Base-by-base conservation (phyloP, 2,113 vertebrate species). In the Urocolius indicus region DNA sequence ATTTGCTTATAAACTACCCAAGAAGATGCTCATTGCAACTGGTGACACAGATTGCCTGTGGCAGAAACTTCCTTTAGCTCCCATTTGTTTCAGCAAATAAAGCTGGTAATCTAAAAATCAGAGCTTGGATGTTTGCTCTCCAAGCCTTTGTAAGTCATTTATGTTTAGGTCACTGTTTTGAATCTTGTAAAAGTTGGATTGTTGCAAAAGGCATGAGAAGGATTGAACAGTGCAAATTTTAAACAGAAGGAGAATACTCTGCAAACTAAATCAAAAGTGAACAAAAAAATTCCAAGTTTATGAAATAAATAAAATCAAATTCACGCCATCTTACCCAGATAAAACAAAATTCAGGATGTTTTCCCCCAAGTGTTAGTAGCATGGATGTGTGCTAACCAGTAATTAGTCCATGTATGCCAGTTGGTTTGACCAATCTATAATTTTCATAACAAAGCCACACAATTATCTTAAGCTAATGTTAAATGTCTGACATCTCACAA, bases 21-120 rank as follows among this genome's bases (percentile, higher is more conserved):
- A 54, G 92, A 84, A 84, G 89, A 86, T 43, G 10, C 6, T 1
- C 21, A 26, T 52, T 81, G 30, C 45, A 69, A 11, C 34, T 10
- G 46, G 87, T 83, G 94, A 85, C 75, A n/a, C 26, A 78, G 87
- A 68, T 68, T 80, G 91, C 84, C 77, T 18, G 65, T 72, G 88
- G 92, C 88, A 46, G 54, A 63, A 13, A 54, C 83, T 93, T 83
- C 82, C 85, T 78, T 95, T 78, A 61, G 73, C 78, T 84, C 73
- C 58, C 76, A 92, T 96, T 97, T 94, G 95, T 93, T 97, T 96
- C 95, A 91, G 85, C 88, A 94, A 96, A 96, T 92, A 88, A 94
- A 96, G 92, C 93, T 51, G 84, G 74, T 81, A 75, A 90, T 95
- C 72, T 19, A 46, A 34, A 90, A 95, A 94, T 46, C 57, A 55